A percentile compares a stretch with the other conserved stretches of the same genome.
These are phyloP conservation scores for Parotia lawesii DNA, from an alignment of 2,113 vertebrate genomes.

Conservation along the genomic window DNA sequence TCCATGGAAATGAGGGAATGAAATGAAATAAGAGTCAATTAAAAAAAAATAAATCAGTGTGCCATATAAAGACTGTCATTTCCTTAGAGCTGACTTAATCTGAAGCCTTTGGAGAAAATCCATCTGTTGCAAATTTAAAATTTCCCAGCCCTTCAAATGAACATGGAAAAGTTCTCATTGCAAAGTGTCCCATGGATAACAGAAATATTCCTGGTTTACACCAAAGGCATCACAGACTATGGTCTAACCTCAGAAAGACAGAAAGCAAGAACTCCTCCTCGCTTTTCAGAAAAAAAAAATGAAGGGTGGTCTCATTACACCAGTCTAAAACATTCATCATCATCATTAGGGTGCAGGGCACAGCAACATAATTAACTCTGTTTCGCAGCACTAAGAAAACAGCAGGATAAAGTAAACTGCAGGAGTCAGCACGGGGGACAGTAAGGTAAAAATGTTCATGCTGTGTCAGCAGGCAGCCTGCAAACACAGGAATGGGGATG, in stretches of 20 bases:
- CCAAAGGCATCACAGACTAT: background rate
- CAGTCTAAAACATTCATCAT: background rate
- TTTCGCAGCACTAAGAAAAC: background rate
- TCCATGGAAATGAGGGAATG: background rate
- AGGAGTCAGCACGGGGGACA: background rate
- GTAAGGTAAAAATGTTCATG: background rate
- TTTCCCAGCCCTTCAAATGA: background rate
- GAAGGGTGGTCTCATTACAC: background rate
- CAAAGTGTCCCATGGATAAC: background rate
- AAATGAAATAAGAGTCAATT: background rate
- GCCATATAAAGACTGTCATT: background rate
- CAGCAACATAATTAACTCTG: background rate
- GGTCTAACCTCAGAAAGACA: background rate
- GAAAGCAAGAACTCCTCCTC: background rate
- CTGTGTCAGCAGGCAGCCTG: slow-evolving; percentile 8
- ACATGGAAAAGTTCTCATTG: background rate
- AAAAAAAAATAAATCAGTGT: background rate
- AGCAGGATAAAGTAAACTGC: background rate
- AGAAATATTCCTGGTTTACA: background rate
- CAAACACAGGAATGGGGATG: background rate
- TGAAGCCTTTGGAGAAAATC: background rate
- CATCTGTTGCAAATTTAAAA: background rate
- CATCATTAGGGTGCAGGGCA: background rate
- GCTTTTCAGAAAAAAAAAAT: background rate
- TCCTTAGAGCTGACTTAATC: background rate